These are phyloP conservation scores for Raphicerus campestris DNA, from an alignment of 2,113 vertebrate genomes.

Conservation along the genomic window DNA sequence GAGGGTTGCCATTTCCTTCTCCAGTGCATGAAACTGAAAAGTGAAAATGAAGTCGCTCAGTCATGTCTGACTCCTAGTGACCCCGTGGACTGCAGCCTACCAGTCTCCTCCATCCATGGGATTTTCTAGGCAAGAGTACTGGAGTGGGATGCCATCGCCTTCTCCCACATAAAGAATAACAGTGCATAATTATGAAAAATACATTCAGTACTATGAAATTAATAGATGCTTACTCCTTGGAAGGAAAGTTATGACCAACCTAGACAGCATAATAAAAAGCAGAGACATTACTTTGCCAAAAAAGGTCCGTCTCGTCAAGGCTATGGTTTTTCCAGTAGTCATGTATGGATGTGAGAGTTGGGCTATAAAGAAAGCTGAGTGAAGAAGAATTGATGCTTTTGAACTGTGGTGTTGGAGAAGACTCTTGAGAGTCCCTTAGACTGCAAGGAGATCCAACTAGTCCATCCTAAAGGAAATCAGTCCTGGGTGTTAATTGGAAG, in stretches of 20 bases:
- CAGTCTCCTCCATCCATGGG: no score
- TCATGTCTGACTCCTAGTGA: accelerated
- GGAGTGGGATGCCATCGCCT: no score
- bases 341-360: not conserved
- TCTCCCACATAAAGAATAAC: not conserved
- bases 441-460: not conserved
- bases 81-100: no score
- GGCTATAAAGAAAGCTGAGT: not conserved
- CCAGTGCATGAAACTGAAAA: no score
- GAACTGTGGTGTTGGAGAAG: not conserved
- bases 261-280: no score
- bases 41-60: no score
- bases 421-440: not conserved
- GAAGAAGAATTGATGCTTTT: not conserved
- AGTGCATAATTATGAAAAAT: not conserved
- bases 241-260: no score
- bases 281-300: no score
- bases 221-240: no score
- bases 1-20: no score
- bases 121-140: no score
- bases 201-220: not conserved
- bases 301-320: not conserved
- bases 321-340: not conserved
- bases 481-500: not conserved
- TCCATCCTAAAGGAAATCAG: not conserved